Percentiles rank a stretch among this genome's conserved stretches.
Evolutionary conservation across 1,140 invertebrate genomes (phyloP).

Genomic region (Magallana ariakensis): DNA sequence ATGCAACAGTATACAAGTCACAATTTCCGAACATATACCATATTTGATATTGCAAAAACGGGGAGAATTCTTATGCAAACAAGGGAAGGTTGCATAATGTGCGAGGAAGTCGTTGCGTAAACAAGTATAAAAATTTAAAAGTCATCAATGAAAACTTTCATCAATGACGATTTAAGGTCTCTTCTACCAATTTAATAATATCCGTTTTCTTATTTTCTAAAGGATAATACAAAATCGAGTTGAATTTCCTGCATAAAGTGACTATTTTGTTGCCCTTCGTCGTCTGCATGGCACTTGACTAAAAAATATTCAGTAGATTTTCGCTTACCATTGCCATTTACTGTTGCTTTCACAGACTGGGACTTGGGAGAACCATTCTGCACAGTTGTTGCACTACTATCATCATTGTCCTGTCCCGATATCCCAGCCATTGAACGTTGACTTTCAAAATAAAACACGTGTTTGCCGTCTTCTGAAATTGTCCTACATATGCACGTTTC

Average conservation of each 20-base stretch:
- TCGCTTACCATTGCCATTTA: neutral
- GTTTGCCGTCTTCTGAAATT: conserved; percentile 13
- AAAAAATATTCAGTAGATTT: neutral
- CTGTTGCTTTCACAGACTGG: neutral
- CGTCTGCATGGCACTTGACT: neutral
- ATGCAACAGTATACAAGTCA: neutral
- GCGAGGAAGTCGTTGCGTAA: neutral
- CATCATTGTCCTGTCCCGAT: conserved; percentile 37
- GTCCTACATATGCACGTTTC: conserved; percentile 37
- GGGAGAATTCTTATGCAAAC: neutral
- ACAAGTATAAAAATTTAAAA: neutral
- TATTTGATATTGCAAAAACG: neutral
- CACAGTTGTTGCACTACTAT: conserved; percentile 29
- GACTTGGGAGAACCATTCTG: conserved; percentile 26
- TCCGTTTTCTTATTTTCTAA: too few relatives aligned
- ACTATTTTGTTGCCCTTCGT: neutral
- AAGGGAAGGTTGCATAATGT: conserved; percentile 5
- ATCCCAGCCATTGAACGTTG: conserved; percentile 53
- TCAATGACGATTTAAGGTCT: too few relatives aligned
- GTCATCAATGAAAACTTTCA: conserved; percentile 8
- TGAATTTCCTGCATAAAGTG: too few relatives aligned
- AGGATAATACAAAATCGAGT: too few relatives aligned
- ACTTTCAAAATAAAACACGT: conserved; percentile 48
- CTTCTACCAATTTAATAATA: too few relatives aligned
- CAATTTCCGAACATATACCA: neutral